Base-by-base conservation (phyloP, 2,797 vertebrate genomes). In the Cuculus canorus region DNA sequence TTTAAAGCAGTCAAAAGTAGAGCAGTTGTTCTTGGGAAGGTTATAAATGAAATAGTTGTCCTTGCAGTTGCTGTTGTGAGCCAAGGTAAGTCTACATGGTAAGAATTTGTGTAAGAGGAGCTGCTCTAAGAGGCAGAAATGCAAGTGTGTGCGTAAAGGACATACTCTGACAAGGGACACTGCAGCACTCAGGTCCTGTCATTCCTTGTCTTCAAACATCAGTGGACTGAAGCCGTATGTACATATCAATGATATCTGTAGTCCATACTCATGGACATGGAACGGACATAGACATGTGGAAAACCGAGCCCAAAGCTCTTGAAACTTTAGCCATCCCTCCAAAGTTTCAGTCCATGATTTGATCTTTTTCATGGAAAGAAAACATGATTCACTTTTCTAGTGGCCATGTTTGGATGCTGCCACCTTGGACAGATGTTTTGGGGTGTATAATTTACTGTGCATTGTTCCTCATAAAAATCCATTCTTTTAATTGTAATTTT, bases 31-130 rank as follows among this genome's bases (percentile, higher is more conserved):
- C 66, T 61, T 52, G 87, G 72, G 24, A 59, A 69, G 63, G 59
- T 80, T 96, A 86, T 91, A 93, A 95, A 96, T 72, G 52, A 86
- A 73, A 86, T 19, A 17, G 48, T 60, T 13, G 8, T 83, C 12
- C 61, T 73, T 65, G 54, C 33, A 57, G 48, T 65, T 81, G 77
- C 37, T 60, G 32, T 82, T 19, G 3, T n/a, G 14, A 90, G 50
- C 43, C 47, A 83, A 90, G n/a, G 54, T 60, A 61, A 65, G 32
- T 48, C 23, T 28, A 19, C 19, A 5, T 22, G 7, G 23, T 25
- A 48, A 60, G 52, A 61, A 11, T 93, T 57, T 75, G 13, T 65
- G 54, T 63, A 72, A 66, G 57, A 72, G 22, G 28, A 85, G 14
- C 23, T 2, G 0, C 53, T 81, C 13, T 54, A 76, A 71, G 63